These are phyloP conservation scores for Pitta sordida DNA, from an alignment of 2,113 vertebrate genomes.

Conservation along the genomic window DNA sequence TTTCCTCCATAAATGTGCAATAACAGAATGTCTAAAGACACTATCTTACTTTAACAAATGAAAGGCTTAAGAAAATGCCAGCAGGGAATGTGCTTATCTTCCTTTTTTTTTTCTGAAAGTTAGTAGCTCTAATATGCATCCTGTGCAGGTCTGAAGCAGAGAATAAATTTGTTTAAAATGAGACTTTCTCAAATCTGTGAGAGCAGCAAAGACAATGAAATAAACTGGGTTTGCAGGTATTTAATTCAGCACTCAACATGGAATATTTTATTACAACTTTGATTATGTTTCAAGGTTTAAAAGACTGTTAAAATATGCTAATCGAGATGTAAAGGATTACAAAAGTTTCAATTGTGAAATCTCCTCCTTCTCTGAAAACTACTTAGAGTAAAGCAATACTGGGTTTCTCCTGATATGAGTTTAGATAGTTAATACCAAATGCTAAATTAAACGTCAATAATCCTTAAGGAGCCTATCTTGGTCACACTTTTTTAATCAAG, in stretches of 20 bases:
- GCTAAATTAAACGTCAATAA: slow-evolving; percentile 28
- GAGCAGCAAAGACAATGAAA: not conserved
- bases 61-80: not conserved
- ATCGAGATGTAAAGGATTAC: not conserved
- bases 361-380: not conserved
- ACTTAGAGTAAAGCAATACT: slow-evolving; percentile 7
- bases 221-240: not conserved
- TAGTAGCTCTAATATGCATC: not conserved
- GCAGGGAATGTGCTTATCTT: not conserved
- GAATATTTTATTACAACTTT: not conserved
- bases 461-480: slow-evolving; percentile 19
- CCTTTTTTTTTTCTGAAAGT: not conserved
- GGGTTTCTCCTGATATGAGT: not conserved
- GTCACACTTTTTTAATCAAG: slow-evolving; percentile 14
- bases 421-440: slow-evolving; percentile 20
- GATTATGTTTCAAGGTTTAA: not conserved
- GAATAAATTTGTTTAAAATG: not conserved
- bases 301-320: slow-evolving; percentile 5
- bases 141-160: not conserved
- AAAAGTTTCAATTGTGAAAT: not conserved
- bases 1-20: not conserved
- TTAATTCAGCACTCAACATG: not conserved
- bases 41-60: not conserved
- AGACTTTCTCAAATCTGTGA: not conserved
- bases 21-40: not conserved